Conservation (phyloP, 2,888 invertebrate species). For the Sicus ferrugineus region DNA sequence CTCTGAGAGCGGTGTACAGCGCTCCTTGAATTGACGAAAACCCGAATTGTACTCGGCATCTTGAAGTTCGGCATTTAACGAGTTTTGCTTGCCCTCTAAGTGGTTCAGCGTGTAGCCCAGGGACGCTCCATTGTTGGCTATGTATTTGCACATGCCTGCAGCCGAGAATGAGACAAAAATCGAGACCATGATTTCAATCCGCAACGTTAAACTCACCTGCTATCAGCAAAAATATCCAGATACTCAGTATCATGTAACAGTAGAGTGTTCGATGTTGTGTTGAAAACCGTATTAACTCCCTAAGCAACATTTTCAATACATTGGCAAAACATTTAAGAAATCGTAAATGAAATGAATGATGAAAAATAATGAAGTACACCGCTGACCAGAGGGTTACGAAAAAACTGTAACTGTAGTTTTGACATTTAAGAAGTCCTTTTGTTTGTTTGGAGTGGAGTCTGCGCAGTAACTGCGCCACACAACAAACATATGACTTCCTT, state of each 20-base stretch:
- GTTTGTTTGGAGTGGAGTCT: not conserved
- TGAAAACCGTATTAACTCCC: conserved; percentile 69
- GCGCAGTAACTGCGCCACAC: conserved; percentile 7
- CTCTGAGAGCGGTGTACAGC: conserved; percentile 77
- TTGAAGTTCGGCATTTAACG: conserved; percentile 37
- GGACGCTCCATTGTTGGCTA: conserved; percentile 66
- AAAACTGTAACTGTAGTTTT: conserved; percentile 8
- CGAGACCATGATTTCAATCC: not conserved
- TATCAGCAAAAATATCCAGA: conserved; percentile 83
- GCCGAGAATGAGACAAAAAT: not conserved
- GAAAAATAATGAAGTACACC: not conserved
- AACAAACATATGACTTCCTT: not conserved
- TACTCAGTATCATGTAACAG: conserved; percentile 80
- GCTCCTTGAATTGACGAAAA: conserved; percentile 72
- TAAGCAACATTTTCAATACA: conserved; percentile 60
- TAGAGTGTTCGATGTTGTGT: conserved; percentile 81
- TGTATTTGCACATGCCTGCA: conserved; percentile 81
- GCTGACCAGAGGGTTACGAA: not conserved
- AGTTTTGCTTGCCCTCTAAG: conserved; percentile 46
- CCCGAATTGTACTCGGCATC: conserved; percentile 70
- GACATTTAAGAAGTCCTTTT: conserved; percentile 1
- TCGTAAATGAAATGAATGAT: not conserved
- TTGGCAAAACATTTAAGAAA: not conserved
- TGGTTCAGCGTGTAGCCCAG: conserved; percentile 56
- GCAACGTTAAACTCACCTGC: conserved; percentile 68